A percentile compares a stretch with the other conserved stretches of the same genome.
These are phyloP conservation scores for Caradrina clavipalpis DNA, from an alignment of 2,888 invertebrate genomes.

Conservation along the genomic window DNA sequence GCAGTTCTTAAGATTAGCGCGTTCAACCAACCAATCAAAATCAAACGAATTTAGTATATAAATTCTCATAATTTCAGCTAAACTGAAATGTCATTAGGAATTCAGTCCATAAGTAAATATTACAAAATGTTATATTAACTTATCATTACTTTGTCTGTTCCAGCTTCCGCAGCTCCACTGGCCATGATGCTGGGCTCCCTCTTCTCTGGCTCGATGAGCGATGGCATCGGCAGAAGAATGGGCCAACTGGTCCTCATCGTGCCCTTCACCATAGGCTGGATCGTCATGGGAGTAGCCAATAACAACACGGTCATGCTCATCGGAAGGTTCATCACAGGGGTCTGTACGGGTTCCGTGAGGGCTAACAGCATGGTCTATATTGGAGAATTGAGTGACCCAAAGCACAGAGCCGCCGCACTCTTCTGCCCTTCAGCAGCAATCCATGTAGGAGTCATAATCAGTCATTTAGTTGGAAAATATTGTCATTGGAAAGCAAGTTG, in stretches of 20 bases:
- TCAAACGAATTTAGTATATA: too few relatives aligned
- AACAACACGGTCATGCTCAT: slow-evolving; percentile 68
- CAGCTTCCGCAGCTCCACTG: slow-evolving; percentile 50
- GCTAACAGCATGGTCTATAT: slow-evolving; percentile 74
- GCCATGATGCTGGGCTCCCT: slow-evolving; percentile 74
- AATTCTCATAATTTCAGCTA: too few relatives aligned
- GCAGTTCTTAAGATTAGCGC: too few relatives aligned
- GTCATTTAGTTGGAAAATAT: slow-evolving; percentile 71
- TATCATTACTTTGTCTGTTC: slow-evolving; percentile 18
- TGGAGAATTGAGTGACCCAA: slow-evolving; percentile 76
- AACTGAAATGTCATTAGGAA: too few relatives aligned
- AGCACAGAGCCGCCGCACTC: slow-evolving; percentile 71
- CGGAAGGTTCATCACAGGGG: slow-evolving; percentile 74
- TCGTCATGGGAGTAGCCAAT: slow-evolving; percentile 67
- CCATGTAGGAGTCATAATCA: slow-evolving; percentile 68
- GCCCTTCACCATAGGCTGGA: slow-evolving; percentile 74
- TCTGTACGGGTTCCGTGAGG: slow-evolving; percentile 71
- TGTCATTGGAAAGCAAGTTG: slow-evolving; percentile 71
- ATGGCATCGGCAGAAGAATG: slow-evolving; percentile 72
- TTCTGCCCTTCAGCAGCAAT: slow-evolving; percentile 68
- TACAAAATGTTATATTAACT: not conserved
- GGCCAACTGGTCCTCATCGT: slow-evolving; percentile 70
- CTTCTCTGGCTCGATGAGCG: slow-evolving; percentile 73
- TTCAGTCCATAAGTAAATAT: too few relatives aligned
- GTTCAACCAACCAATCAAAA: too few relatives aligned